Percentiles rank a stretch among this genome's conserved stretches.
These are phyloP conservation scores for Gracilinanus agilis DNA, from an alignment of 2,113 vertebrate species.

Conservation along the genomic window DNA sequence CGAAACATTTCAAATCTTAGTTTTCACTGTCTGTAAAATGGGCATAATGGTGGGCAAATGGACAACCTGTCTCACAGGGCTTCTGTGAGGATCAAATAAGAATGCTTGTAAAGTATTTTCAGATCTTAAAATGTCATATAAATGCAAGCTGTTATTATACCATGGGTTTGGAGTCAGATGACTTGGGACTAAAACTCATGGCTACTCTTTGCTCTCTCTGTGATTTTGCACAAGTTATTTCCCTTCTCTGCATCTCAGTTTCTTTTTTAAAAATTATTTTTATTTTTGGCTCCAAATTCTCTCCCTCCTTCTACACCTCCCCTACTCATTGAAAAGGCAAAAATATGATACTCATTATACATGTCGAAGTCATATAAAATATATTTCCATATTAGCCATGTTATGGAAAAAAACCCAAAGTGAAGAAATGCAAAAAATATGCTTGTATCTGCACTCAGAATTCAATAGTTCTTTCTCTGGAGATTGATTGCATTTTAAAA, in stretches of 20 bases:
- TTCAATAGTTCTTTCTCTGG: neutral
- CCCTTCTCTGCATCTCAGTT: neutral
- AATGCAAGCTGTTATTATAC: neutral
- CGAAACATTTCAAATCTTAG: too few species aligned
- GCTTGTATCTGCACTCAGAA: neutral
- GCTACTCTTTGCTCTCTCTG: neutral
- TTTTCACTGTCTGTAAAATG: neutral
- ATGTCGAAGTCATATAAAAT: neutral
- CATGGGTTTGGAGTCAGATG: neutral
- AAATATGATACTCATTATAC: neutral
- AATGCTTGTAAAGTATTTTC: neutral
- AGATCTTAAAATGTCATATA: neutral
- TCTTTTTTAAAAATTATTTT: neutral
- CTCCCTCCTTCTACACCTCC: neutral
- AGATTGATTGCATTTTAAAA: neutral
- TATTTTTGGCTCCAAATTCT: neutral
- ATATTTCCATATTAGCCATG: neutral
- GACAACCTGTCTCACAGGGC: neutral
- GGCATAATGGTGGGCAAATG: neutral
- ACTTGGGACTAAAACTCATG: neutral
- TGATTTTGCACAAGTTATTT: neutral
- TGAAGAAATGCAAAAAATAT: neutral
- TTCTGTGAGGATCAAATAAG: neutral
- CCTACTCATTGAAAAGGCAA: neutral
- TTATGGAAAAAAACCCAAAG: neutral